Percentiles rank a stretch among this genome's conserved stretches.
Evolutionary conservation across 2,888 invertebrate species (phyloP).

Genomic region (Eupithecia abbreviata): DNA sequence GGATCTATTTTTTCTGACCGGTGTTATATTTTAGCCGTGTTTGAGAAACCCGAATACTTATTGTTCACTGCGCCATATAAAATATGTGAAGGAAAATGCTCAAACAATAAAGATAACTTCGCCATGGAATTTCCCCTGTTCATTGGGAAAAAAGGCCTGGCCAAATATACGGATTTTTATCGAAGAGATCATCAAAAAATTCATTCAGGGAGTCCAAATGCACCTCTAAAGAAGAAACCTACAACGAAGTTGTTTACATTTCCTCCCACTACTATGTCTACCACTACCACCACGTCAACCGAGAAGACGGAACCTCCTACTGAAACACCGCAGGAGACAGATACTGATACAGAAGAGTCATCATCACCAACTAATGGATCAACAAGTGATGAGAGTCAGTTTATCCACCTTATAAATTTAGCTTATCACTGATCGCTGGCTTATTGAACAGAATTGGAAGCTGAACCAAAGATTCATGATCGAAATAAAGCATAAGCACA

Average conservation of each 20-base stretch:
- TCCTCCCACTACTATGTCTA: constrained; percentile 35
- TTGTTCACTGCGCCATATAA: constrained; percentile 72
- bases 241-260: constrained; percentile 46
- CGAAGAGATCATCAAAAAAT: constrained; percentile 51
- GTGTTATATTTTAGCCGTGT: constrained; percentile 59
- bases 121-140: constrained; percentile 65
- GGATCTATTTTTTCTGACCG: not conserved
- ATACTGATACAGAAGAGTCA: not conserved
- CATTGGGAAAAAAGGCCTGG: constrained; percentile 55
- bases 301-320: not conserved
- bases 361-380: not conserved
- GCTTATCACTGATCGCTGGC: not conserved
- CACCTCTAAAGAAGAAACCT: constrained; percentile 55
- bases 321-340: not conserved
- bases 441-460: not conserved
- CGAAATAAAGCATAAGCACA: not conserved
- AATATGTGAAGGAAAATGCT: constrained; percentile 62
- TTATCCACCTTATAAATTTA: not conserved
- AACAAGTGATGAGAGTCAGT: not conserved
- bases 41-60: constrained; percentile 54
- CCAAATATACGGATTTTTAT: constrained; percentile 52
- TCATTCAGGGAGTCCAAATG: constrained; percentile 40
- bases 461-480: not conserved
- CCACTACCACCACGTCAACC: constrained; percentile 11
- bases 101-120: constrained; percentile 48